A percentile compares a stretch with the other conserved stretches of the same genome.
phyloP scores from a whole-genome alignment of 2,113 vertebrate genomes.

The Clupea harengus region DNA sequence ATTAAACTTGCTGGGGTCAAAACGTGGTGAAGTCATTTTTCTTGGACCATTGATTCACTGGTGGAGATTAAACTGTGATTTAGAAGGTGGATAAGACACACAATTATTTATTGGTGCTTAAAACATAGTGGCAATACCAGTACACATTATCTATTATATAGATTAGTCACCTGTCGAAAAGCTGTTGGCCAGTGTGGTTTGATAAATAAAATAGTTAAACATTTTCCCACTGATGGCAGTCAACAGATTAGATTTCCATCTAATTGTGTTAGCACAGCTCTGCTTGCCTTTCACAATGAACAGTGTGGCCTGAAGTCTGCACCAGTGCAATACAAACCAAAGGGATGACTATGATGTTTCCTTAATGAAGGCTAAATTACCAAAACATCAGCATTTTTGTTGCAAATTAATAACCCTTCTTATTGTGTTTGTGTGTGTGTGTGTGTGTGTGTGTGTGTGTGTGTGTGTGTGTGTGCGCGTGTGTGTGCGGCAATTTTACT shows the following conservation, averaged over 20 bases:
- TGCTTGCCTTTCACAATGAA: not conserved
- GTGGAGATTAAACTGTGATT: not conserved
- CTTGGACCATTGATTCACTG: not conserved
- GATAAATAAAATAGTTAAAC: not conserved
- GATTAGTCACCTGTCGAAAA: not conserved
- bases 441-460: not conserved
- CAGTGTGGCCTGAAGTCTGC: not conserved
- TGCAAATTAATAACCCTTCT: not conserved
- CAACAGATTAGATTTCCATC: not conserved
- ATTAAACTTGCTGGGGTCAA: not conserved
- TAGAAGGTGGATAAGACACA: not conserved
- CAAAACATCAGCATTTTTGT: not conserved
- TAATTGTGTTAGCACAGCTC: constrained; percentile 1
- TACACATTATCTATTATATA: not conserved
- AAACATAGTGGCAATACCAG: not conserved
- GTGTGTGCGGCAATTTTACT: constrained; percentile 47
- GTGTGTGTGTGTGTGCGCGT: not conserved
- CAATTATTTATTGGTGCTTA: not conserved
- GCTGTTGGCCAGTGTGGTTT: not conserved
- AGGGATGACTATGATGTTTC: not conserved
- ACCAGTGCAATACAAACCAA: not conserved
- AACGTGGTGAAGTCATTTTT: not conserved
- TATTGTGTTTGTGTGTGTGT: not conserved
- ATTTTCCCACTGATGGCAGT: not conserved
- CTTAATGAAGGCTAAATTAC: not conserved